Conservation (phyloP, 2,113 vertebrate genomes). For the Scophthalmus maximus region DNA sequence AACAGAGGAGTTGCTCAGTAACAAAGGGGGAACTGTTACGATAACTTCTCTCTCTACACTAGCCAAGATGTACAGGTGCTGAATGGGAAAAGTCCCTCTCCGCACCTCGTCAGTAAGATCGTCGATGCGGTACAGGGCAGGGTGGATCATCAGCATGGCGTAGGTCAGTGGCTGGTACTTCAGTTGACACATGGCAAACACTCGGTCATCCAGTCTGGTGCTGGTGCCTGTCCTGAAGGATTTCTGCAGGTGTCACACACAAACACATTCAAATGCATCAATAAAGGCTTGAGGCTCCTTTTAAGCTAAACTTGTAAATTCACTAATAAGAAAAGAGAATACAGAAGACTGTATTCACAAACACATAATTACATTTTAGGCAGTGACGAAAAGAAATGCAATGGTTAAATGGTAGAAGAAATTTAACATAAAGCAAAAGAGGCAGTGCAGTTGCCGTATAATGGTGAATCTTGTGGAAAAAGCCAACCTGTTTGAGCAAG, state of each 20-base stretch:
- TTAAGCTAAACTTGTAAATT: neutral
- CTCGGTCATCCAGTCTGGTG: slow-evolving; percentile 90
- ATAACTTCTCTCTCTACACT: no score
- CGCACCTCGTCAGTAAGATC: slow-evolving; percentile 94
- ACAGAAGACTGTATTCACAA: neutral
- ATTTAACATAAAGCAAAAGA: neutral
- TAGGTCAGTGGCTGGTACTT: slow-evolving; percentile 94
- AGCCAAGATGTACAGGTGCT: no score
- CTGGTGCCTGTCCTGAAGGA: slow-evolving; percentile 93
- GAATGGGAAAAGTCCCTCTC: slow-evolving; percentile 32
- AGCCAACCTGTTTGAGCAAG: slow-evolving; percentile 91
- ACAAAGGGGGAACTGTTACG: neutral
- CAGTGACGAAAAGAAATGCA: neutral
- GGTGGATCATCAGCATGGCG: slow-evolving; percentile 93
- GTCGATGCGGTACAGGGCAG: slow-evolving; percentile 91
- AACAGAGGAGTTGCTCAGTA: neutral
- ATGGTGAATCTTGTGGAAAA: neutral
- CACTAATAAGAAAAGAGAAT: neutral
- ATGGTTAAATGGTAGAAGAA: neutral
- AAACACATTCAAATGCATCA: slow-evolving; percentile 25
- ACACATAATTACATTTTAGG: no score
- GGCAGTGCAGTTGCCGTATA: neutral
- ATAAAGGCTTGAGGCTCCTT: neutral
- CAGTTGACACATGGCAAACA: slow-evolving; percentile 95
- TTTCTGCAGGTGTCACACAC: slow-evolving; percentile 81